These are phyloP conservation scores for Lagria hirta DNA, from an alignment of 2,888 invertebrate species.

Conservation along the genomic window DNA sequence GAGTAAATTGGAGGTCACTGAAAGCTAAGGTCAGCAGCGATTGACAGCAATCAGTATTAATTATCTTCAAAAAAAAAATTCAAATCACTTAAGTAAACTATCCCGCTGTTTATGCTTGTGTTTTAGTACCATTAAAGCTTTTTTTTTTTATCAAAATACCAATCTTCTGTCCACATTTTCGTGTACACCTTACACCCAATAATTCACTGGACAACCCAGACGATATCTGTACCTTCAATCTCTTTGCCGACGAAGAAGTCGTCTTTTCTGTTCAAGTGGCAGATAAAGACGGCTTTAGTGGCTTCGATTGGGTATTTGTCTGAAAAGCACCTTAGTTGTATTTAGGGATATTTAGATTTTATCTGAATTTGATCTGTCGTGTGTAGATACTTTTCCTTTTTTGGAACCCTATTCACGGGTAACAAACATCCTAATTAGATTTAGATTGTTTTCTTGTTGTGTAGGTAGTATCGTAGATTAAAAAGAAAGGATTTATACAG, in stretches of 20 bases:
- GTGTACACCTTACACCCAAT: conserved; percentile 23
- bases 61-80: conserved; percentile 17
- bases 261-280: conserved; percentile 5
- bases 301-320: conserved; percentile 16
- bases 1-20: too few relatives aligned
- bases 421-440: conserved; percentile 17
- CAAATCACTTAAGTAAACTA: conserved; percentile 20
- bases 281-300: conserved; percentile 10
- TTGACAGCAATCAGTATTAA: conserved; percentile 19
- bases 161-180: conserved; percentile 23
- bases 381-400: neutral
- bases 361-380: conserved; percentile 4
- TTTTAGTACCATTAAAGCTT: conserved; percentile 19
- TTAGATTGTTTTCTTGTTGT: conserved; percentile 6
- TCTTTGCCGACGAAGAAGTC: conserved; percentile 9
- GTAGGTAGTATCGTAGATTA: too few relatives aligned
- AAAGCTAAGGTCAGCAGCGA: too few relatives aligned
- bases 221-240: too few relatives aligned
- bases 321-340: conserved; percentile 9
- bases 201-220: conserved; percentile 16
- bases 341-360: conserved; percentile 17
- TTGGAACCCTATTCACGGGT: conserved; percentile 4
- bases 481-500: too few relatives aligned
- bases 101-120: conserved; percentile 21
- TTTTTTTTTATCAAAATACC: conserved; percentile 23